Conservation (phyloP, 2,113 vertebrate genomes). For the Menura novaehollandiae region DNA sequence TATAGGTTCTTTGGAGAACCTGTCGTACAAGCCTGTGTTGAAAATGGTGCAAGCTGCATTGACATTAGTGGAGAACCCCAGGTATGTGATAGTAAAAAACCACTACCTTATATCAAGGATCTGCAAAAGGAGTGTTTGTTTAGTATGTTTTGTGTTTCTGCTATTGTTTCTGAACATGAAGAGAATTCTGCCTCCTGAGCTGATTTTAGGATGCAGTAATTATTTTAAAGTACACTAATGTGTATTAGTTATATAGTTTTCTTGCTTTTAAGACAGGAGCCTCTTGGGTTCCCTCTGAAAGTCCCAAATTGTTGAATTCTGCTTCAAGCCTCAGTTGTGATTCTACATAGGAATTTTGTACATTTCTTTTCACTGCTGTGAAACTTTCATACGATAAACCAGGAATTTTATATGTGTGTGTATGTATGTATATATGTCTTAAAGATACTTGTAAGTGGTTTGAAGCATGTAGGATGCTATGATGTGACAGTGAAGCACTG, state of each 20-base stretch:
- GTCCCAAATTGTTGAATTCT: neutral
- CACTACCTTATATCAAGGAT: neutral
- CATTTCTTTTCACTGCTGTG: neutral
- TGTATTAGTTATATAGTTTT: neutral
- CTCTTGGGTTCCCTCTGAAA: neutral
- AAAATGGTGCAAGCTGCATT: slow-evolving; percentile 89
- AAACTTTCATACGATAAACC: accelerated
- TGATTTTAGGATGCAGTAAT: neutral
- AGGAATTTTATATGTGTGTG: neutral
- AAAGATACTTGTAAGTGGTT: neutral
- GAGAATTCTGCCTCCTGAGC: neutral
- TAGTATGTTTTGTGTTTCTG: neutral
- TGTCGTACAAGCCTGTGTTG: slow-evolving; percentile 89
- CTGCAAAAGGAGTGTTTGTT: neutral
- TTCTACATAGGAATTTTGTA: neutral
- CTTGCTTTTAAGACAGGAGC: neutral
- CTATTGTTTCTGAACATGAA: neutral
- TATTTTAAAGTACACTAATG: neutral
- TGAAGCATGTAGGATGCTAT: neutral
- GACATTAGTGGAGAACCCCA: slow-evolving; percentile 94
- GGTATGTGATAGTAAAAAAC: slow-evolving; percentile 67
- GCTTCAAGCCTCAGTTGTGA: neutral
- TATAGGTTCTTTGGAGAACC: slow-evolving; percentile 93
- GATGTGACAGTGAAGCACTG: accelerated
- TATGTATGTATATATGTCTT: neutral